Base-by-base conservation (phyloP, 92 coral and sea anemone species). In the Paramuricea clavata region DNA sequence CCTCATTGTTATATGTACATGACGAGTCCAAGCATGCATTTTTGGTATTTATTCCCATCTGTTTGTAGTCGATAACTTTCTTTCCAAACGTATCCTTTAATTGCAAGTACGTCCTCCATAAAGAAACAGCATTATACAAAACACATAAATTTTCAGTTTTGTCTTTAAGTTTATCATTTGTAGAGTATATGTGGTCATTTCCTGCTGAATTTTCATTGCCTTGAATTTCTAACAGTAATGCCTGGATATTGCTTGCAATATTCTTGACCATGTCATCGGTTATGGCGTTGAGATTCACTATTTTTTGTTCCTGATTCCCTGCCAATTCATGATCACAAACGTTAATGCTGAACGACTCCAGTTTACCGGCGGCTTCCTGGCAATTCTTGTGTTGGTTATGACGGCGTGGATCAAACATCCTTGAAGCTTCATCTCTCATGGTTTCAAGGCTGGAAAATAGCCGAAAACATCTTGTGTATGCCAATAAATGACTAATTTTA, bases 41-140 rank as follows among this genome's bases (percentile, higher is more conserved):
- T 19, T 17, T 64, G 6, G 12, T 33, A 33, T 64, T 64, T 6
- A 64, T 64, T 64, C 71, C 71, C 9, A 64, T 64, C 21, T 21
- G 32, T 64, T 64, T 64, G 71, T 64, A 25, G 21, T 64, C 34
- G 71, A 64, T 26, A 64, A 64, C 71, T 64, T 64, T 64, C 1
- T 25, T 64, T 19, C 71, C 71, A 64, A 64, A 26, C 32, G 27
- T 64, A 17, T 64, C 34, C 1, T 64, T 64, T 33, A 64, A 26
- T 12, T 25, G 31, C 6, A 64, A 8, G 21, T 64, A 64, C 1
- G 71, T 26, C 30, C 26, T 21, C 71, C 71, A 64, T 3, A 64
- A 64, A 25, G 23, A 64, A 21, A 64, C 10, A 8, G 71, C 71
- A 26, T 64, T 64, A 64, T 64, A 27, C 71, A 57, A 25, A 57